These are phyloP conservation scores for Heteromurus nitidus DNA, from an alignment of 2,888 invertebrate species.

Conservation along the genomic window DNA sequence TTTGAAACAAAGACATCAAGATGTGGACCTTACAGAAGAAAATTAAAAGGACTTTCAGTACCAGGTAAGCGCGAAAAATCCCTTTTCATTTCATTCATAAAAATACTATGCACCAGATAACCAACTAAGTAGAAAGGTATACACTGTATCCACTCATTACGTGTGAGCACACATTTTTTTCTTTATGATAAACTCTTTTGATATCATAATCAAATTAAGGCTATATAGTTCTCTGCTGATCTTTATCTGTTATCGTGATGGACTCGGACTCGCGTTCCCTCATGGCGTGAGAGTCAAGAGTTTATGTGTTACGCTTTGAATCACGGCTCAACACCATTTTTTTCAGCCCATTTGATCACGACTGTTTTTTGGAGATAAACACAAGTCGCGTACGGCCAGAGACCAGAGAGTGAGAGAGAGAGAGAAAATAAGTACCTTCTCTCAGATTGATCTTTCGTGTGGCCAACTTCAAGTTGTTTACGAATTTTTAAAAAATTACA, in stretches of 20 bases:
- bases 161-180: neutral
- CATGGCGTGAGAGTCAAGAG: no score
- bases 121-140: no score
- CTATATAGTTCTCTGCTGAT: neutral
- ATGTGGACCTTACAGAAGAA: constrained; percentile 73
- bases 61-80: constrained; percentile 65
- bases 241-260: no score
- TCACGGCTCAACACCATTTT: constrained; percentile 1
- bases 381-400: neutral
- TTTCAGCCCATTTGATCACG: constrained; percentile 33
- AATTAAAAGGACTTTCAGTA: constrained; percentile 72
- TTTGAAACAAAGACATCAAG: constrained; percentile 31
- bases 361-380: neutral
- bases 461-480: no score
- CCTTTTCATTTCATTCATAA: neutral
- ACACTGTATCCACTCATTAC: neutral
- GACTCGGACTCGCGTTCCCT: no score
- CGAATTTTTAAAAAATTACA: no score
- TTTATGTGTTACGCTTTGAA: neutral
- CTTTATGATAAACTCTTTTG: neutral
- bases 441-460: no score
- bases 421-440: no score
- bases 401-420: no score
- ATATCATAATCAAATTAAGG: neutral
- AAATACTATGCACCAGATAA: no score